Evolutionary conservation across 1,140 invertebrate genomes (phyloP).

Genomic region (Aphaenogaster floridana): DNA sequence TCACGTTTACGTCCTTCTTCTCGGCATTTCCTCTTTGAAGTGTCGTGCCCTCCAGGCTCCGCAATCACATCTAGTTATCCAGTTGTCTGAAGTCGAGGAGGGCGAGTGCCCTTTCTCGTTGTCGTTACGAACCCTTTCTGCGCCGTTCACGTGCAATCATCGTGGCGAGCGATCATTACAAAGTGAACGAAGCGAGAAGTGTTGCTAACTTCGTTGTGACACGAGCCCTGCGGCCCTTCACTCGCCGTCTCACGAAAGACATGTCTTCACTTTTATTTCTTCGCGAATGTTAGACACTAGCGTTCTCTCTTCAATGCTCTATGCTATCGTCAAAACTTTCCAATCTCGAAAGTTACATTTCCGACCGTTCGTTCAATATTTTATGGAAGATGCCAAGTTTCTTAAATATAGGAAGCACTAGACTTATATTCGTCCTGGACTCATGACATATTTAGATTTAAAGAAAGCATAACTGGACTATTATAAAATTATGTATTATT

Average conservation of each 20-base stretch:
- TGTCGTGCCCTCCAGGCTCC: constrained; percentile 17
- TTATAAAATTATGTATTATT: not conserved
- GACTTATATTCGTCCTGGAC: not conserved
- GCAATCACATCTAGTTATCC: constrained; percentile 61
- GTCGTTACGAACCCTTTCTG: constrained; percentile 42
- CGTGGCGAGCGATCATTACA: constrained; percentile 60
- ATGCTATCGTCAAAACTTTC: not conserved
- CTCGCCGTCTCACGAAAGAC: constrained; percentile 26
- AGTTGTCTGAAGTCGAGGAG: constrained; percentile 32
- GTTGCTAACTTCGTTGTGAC: constrained; percentile 73
- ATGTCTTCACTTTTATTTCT: constrained; percentile 27
- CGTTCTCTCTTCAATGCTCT: not conserved
- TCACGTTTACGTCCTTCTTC: constrained; percentile 14
- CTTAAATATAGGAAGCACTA: not conserved
- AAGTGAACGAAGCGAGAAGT: constrained; percentile 69
- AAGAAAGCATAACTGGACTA: not conserved
- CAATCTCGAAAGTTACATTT: constrained; percentile 1
- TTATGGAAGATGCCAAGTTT: not conserved
- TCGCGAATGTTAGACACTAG: constrained; percentile 7
- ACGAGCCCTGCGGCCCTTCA: not conserved
- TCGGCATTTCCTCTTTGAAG: constrained; percentile 43
- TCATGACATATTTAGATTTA: not conserved
- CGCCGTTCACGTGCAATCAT: constrained; percentile 31
- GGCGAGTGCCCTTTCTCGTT: constrained; percentile 38
- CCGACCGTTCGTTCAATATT: not conserved